phyloP scores from a whole-genome alignment of 2,797 vertebrate species.

The Urophycis tenuis region DNA sequence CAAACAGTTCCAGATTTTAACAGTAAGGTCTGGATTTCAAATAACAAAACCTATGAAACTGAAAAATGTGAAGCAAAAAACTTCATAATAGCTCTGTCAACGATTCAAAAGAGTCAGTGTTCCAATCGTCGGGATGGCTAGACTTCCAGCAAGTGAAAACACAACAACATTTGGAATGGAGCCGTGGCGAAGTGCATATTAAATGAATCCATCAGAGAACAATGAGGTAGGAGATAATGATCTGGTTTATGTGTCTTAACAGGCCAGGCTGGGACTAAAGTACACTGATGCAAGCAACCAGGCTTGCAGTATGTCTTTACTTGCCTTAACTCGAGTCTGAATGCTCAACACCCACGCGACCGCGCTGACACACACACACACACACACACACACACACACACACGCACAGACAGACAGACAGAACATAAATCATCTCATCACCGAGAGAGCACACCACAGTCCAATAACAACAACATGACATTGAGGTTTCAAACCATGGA shows the following conservation, averaged over 20 bases:
- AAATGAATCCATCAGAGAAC: slow-evolving; percentile 9
- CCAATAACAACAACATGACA: background rate
- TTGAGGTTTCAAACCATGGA: background rate
- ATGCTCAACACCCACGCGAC: background rate
- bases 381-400: slow-evolving; percentile 1
- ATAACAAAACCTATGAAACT: too few species aligned
- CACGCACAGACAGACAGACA: slow-evolving; percentile 6
- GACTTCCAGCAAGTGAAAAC: background rate
- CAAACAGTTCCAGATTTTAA: background rate
- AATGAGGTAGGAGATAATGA: slow-evolving; percentile 18
- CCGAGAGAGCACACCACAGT: background rate
- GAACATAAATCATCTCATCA: background rate
- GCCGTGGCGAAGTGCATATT: background rate
- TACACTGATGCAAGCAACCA: slow-evolving; percentile 14
- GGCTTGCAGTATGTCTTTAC: slow-evolving; percentile 9
- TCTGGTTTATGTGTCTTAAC: slow-evolving; percentile 31
- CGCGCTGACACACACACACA: background rate
- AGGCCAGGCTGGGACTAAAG: slow-evolving; percentile 27
- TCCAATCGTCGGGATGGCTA: background rate
- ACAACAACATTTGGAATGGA: background rate
- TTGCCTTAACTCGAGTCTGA: slow-evolving; percentile 14
- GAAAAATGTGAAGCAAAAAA: background rate
- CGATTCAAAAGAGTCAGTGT: background rate
- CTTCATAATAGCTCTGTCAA: background rate
- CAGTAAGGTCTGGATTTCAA: background rate